Conservation (phyloP, 1,140 invertebrate genomes). For the Maconellicoccus hirsutus region DNA sequence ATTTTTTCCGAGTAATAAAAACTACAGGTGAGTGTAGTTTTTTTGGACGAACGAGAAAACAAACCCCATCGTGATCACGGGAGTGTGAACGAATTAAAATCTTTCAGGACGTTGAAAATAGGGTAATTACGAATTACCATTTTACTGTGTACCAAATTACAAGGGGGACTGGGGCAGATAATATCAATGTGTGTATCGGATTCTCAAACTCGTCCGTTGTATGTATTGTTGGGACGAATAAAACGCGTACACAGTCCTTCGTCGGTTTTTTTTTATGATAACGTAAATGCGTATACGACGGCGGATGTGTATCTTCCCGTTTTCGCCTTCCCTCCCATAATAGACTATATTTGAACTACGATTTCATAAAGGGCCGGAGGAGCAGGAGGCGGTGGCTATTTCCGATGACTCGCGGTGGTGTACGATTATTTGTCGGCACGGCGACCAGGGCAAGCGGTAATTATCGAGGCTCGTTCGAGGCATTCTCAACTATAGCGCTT, state of each 20-base stretch:
- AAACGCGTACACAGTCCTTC: background rate
- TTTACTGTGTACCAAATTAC: background rate
- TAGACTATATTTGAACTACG: slow-evolving; percentile 1
- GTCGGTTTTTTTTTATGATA: background rate
- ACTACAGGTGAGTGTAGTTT: too few species aligned
- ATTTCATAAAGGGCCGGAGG: background rate
- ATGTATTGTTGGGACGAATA: background rate
- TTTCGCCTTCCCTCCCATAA: slow-evolving; percentile 6
- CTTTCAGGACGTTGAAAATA: background rate
- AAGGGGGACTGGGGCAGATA: background rate
- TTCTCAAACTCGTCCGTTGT: background rate
- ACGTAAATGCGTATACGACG: slow-evolving; percentile 5
- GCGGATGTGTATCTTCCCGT: slow-evolving; percentile 19
- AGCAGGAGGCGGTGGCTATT: slow-evolving; percentile 13
- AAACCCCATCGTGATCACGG: background rate
- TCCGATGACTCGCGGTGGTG: slow-evolving; percentile 16
- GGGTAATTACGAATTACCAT: slow-evolving; percentile 2
- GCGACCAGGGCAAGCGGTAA: background rate
- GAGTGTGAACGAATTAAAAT: background rate
- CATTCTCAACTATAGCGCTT: background rate
- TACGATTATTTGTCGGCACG: slow-evolving; percentile 9
- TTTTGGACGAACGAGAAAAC: too few species aligned
- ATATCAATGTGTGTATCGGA: background rate
- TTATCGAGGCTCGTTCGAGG: slow-evolving; percentile 17
- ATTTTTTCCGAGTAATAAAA: too few species aligned